Conservation (phyloP, 2,888 invertebrate genomes). For the Andrena dorsata region DNA sequence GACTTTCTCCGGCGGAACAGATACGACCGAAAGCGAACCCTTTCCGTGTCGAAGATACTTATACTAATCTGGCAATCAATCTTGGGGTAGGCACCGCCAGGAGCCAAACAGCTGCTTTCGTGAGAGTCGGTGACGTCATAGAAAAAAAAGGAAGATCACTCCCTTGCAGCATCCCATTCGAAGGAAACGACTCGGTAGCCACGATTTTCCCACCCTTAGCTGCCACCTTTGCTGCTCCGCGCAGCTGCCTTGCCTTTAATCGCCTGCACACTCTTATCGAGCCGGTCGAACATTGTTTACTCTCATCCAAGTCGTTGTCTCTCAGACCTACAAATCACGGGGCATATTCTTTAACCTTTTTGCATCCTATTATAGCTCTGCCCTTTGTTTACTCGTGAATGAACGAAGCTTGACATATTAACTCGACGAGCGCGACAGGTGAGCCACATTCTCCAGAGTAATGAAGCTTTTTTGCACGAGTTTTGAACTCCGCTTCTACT, state of each 20-base stretch:
- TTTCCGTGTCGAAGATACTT: conserved; percentile 73
- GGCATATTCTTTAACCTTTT: neutral
- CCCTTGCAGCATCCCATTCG: conserved; percentile 75
- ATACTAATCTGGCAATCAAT: conserved; percentile 83
- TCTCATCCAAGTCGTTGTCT: conserved; percentile 47
- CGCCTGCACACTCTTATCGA: conserved; percentile 46
- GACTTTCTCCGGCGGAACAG: conserved; percentile 42
- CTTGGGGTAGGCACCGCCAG: conserved; percentile 77
- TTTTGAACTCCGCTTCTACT: neutral
- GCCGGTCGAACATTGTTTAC: conserved; percentile 42
- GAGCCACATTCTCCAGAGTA: neutral
- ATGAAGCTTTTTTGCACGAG: neutral
- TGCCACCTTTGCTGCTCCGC: conserved; percentile 59
- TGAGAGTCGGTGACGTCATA: conserved; percentile 70
- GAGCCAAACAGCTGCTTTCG: conserved; percentile 80
- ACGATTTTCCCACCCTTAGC: conserved; percentile 73
- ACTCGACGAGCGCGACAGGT: neutral
- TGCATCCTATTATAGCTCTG: neutral
- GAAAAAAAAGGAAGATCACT: conserved; percentile 76
- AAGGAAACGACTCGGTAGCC: conserved; percentile 63
- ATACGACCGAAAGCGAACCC: conserved; percentile 61
- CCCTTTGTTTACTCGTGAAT: neutral
- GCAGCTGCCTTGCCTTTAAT: conserved; percentile 69
- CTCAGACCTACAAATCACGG: conserved; percentile 2
- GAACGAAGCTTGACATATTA: conserved; percentile 10